Conservation (phyloP, 2,797 vertebrate genomes). For the Carcharodon carcharias region DNA sequence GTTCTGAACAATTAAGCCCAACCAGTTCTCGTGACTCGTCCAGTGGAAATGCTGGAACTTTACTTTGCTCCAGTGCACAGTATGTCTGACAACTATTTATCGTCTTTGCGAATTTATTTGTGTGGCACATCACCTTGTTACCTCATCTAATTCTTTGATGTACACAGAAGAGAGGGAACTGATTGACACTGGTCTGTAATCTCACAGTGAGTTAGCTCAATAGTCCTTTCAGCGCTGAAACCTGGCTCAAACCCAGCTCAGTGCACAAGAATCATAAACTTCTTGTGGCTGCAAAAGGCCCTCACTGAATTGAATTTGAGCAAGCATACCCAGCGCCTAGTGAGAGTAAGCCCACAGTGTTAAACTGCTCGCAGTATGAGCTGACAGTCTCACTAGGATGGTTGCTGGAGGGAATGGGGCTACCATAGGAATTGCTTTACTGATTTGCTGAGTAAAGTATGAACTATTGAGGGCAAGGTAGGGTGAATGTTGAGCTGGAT, state of each 20-base stretch:
- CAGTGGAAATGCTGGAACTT: slow-evolving; percentile 52
- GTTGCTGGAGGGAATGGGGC: too few relatives aligned
- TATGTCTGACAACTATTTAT: background rate
- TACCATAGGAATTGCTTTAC: too few relatives aligned
- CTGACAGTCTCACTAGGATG: background rate
- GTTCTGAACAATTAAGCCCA: slow-evolving; percentile 74
- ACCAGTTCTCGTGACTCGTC: slow-evolving; percentile 63
- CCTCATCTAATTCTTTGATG: background rate
- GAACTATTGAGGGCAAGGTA: background rate
- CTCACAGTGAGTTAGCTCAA: background rate
- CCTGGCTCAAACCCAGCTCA: too few relatives aligned
- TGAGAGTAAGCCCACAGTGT: background rate
- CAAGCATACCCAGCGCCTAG: background rate
- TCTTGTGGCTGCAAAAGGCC: background rate
- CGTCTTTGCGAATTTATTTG: background rate
- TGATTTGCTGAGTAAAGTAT: background rate
- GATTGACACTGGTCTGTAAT: background rate
- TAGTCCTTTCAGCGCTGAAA: background rate
- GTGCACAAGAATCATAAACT: background rate
- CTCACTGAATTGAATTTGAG: background rate
- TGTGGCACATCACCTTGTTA: background rate
- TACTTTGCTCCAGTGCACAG: slow-evolving; percentile 59
- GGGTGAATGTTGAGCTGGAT: background rate
- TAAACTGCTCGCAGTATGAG: background rate
- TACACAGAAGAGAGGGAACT: too few relatives aligned